These are phyloP conservation scores for Psephotus haematonotus DNA, from an alignment of 2,113 vertebrate genomes.

Conservation along the genomic window DNA sequence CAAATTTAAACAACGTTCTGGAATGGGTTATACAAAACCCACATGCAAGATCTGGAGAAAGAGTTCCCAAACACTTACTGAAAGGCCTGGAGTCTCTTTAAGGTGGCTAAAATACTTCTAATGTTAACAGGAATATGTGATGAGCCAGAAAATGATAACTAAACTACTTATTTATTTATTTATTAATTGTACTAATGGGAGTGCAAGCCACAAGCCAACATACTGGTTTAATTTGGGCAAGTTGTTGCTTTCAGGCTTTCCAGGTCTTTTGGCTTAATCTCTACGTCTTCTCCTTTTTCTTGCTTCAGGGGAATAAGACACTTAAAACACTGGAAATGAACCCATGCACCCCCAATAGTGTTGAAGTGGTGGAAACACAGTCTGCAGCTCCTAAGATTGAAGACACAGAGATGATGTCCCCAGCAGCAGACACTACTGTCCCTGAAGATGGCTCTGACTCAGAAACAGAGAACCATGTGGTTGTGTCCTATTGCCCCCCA, in stretches of 20 bases:
- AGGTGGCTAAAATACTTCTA: neutral
- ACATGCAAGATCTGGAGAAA: neutral
- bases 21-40: neutral
- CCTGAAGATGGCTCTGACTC: conserved; percentile 74
- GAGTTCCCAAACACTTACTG: neutral
- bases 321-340: conserved; percentile 87
- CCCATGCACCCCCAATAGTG: conserved; percentile 85
- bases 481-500: conserved; percentile 87
- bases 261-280: neutral
- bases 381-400: conserved; percentile 80
- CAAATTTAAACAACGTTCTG: neutral
- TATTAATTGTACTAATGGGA: neutral
- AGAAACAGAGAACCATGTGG: conserved; percentile 80
- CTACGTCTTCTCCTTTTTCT: neutral
- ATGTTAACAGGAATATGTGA: neutral
- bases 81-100: neutral
- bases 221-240: neutral
- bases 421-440: conserved; percentile 70
- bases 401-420: conserved; percentile 81
- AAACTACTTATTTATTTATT: neutral
- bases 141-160: neutral
- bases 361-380: conserved; percentile 87
- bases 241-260: neutral
- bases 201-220: neutral
- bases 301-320: conserved; percentile 70